These are phyloP conservation scores for Drosophila anceps DNA, from an alignment of 2,888 invertebrate genomes.

Conservation along the genomic window DNA sequence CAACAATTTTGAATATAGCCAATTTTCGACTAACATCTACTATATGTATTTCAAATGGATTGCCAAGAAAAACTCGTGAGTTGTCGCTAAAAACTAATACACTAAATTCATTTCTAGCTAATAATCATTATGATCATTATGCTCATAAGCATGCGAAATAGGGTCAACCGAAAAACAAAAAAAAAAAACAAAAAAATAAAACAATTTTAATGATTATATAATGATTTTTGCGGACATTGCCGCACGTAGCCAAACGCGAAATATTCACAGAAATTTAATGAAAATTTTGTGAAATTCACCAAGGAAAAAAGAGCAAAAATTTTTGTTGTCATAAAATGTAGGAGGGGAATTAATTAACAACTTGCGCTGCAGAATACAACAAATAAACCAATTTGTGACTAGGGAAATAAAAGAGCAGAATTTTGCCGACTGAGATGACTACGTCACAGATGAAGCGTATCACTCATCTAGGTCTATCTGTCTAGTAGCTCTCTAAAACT, in stretches of 20 bases:
- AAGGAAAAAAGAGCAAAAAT: not conserved
- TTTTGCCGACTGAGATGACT: too few relatives aligned
- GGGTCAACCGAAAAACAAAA: conserved; percentile 7
- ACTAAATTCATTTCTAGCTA: conserved; percentile 18
- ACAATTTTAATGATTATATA: conserved; percentile 20
- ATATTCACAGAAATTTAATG: conserved; percentile 6
- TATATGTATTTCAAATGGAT: conserved; percentile 2
- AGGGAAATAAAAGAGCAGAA: not conserved
- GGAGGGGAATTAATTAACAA: conserved; percentile 23
- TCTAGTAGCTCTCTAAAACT: too few relatives aligned
- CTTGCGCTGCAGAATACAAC: conserved; percentile 4
- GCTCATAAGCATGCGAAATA: conserved; percentile 19
- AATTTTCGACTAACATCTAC: conserved; percentile 11
- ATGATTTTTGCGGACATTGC: conserved; percentile 13
- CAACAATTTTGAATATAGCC: conserved; percentile 27
- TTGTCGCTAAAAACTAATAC: conserved; percentile 36
- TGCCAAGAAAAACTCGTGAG: conserved; percentile 54
- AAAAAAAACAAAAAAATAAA: conserved; percentile 10
- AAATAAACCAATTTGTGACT: conserved; percentile 14
- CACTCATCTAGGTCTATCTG: too few relatives aligned
- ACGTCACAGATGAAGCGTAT: too few relatives aligned
- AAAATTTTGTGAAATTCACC: conserved; percentile 34
- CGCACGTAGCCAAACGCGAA: conserved; percentile 42
- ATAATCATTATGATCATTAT: conserved; percentile 10
- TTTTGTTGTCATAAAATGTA: not conserved